phyloP scores from a whole-genome alignment of 2,888 invertebrate species.

The Branchellion lobata region DNA sequence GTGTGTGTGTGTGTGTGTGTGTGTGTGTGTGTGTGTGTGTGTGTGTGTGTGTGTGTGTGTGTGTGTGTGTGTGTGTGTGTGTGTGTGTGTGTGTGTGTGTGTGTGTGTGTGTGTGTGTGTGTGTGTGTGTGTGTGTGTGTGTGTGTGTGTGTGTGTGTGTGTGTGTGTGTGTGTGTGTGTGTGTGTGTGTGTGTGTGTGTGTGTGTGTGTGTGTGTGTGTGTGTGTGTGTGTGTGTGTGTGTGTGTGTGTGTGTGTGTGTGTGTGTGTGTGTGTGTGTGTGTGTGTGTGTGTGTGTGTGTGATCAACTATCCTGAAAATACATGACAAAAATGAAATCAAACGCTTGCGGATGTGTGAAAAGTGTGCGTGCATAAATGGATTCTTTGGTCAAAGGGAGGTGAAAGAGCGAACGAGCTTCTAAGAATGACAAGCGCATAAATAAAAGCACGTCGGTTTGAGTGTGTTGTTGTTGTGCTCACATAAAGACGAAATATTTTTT shows the following conservation, averaged over 20 bases:
- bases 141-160: conserved; percentile 23
- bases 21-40: conserved; percentile 36
- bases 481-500: too few species aligned
- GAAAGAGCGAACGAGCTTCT: too few species aligned
- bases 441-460: too few species aligned
- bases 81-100: conserved; percentile 23
- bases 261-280: conserved; percentile 23
- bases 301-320: too few species aligned
- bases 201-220: conserved; percentile 23
- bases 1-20: conserved; percentile 24
- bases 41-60: conserved; percentile 16
- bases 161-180: conserved; percentile 23
- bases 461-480: too few species aligned
- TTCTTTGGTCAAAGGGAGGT: too few species aligned
- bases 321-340: too few species aligned
- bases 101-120: conserved; percentile 23
- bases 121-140: conserved; percentile 23
- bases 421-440: too few species aligned
- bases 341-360: too few species aligned
- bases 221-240: conserved; percentile 23
- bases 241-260: conserved; percentile 23
- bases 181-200: conserved; percentile 23
- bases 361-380: too few species aligned
- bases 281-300: conserved; percentile 23
- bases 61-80: conserved; percentile 29